Percentiles rank a stretch among this genome's conserved stretches.
Conservation (phyloP, 2,113 vertebrate species). For the Cyprinodon variegatus region DNA sequence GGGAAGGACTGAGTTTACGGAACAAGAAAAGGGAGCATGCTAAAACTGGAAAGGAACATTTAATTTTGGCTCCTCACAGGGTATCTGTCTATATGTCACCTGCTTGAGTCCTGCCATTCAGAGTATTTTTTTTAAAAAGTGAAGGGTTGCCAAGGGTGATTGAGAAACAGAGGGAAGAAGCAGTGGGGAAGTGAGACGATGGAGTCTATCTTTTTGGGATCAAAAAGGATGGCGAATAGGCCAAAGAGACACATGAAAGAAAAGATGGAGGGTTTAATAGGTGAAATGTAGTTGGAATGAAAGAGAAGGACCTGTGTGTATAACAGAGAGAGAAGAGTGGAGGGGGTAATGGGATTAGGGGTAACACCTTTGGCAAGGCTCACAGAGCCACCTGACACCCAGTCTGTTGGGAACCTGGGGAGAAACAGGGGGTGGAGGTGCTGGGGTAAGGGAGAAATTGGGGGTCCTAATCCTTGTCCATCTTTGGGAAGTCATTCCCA, state of each 20-base stretch:
- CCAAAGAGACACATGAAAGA: conserved; percentile 63
- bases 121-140: conserved; percentile 24
- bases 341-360: conserved; percentile 96
- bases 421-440: conserved; percentile 54
- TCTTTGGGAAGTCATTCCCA: conserved; percentile 97
- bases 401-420: conserved; percentile 89
- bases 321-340: conserved; percentile 42
- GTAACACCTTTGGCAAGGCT: conserved; percentile 91
- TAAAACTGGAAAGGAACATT: conserved; percentile 28
- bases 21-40: conserved; percentile 23
- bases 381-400: conserved; percentile 96
- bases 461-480: conserved; percentile 95
- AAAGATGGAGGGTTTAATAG: conserved; percentile 62
- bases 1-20: conserved; percentile 42
- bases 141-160: conserved; percentile 56
- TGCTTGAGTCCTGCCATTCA: conserved; percentile 32
- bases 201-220: conserved; percentile 61
- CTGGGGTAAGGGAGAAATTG: conserved; percentile 64
- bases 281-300: conserved; percentile 62
- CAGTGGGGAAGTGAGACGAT: conserved; percentile 53
- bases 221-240: conserved; percentile 52
- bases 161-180: conserved; percentile 28
- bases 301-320: conserved; percentile 50
- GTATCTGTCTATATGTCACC: conserved; percentile 35
- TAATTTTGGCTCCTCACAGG: conserved; percentile 46